Conservation (phyloP, 2,797 vertebrate species). For the Scyliorhinus canicula region DNA sequence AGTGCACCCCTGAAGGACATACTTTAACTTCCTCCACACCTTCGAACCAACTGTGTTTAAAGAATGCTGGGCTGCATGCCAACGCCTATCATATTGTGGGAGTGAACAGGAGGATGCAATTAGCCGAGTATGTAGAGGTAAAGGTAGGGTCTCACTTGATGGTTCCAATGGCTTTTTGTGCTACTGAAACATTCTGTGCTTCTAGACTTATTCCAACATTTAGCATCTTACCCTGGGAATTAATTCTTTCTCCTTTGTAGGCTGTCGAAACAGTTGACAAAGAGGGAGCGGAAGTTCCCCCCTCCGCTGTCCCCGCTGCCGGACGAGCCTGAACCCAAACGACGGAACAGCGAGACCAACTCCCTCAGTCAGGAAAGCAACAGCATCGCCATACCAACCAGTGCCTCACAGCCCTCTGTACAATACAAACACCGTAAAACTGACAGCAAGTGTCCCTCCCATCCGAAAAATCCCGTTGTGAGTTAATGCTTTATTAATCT, state of each 20-base stretch:
- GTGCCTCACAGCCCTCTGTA: slow-evolving; percentile 53
- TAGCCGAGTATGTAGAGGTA: neutral
- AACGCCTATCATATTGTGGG: neutral
- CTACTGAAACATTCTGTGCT: neutral
- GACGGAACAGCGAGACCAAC: slow-evolving; percentile 59
- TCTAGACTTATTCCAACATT: neutral
- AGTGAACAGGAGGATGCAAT: neutral
- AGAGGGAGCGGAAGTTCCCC: slow-evolving; percentile 81
- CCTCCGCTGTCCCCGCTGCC: slow-evolving; percentile 81
- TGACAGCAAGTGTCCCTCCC: slow-evolving; percentile 69
- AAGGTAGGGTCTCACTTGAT: neutral
- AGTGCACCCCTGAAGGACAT: too few species aligned
- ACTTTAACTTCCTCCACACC: too few species aligned
- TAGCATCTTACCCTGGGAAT: neutral
- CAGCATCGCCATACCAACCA: slow-evolving; percentile 39
- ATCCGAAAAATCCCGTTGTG: slow-evolving; percentile 70
- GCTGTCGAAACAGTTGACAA: slow-evolving; percentile 73
- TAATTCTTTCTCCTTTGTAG: slow-evolving; percentile 42
- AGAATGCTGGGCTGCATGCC: too few species aligned
- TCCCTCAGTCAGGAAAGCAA: slow-evolving; percentile 69
- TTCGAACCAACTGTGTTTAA: too few species aligned
- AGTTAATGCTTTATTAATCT: slow-evolving; percentile 45
- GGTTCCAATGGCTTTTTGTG: neutral
- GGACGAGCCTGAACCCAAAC: slow-evolving; percentile 69
- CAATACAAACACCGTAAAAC: slow-evolving; percentile 75